Conservation (phyloP, 2,797 vertebrate genomes). For the Lepilemur ruficaudatus region DNA sequence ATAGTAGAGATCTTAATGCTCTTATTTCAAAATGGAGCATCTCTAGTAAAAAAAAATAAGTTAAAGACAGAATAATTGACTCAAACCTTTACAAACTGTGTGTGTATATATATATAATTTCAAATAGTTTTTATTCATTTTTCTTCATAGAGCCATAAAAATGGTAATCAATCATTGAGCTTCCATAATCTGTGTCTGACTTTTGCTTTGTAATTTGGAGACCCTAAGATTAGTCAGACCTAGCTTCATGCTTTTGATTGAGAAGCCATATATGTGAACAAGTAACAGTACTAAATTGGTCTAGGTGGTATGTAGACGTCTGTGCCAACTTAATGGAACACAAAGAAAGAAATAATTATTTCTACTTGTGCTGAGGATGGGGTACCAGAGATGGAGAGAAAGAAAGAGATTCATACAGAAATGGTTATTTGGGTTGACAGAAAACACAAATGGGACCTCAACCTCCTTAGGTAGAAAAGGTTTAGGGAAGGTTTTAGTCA, state of each 20-base stretch:
- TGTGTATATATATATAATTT: neutral
- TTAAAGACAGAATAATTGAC: neutral
- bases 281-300: neutral
- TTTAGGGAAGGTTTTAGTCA: neutral
- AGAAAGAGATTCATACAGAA: neutral
- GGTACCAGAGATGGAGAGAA: neutral
- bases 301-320: neutral
- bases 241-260: neutral
- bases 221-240: neutral
- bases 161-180: neutral
- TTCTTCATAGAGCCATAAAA: neutral
- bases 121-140: neutral
- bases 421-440: neutral
- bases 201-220: neutral
- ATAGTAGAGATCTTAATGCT: neutral
- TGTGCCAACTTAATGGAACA: neutral
- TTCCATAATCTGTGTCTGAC: neutral
- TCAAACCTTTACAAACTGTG: neutral
- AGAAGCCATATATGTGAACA: neutral
- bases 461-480: neutral
- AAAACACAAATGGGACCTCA: neutral
- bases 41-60: neutral
- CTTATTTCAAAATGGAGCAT: neutral
- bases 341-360: neutral
- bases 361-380: neutral